Evolutionary conservation across 2,888 invertebrate genomes (phyloP).

Genomic region (Selenia dentaria): DNA sequence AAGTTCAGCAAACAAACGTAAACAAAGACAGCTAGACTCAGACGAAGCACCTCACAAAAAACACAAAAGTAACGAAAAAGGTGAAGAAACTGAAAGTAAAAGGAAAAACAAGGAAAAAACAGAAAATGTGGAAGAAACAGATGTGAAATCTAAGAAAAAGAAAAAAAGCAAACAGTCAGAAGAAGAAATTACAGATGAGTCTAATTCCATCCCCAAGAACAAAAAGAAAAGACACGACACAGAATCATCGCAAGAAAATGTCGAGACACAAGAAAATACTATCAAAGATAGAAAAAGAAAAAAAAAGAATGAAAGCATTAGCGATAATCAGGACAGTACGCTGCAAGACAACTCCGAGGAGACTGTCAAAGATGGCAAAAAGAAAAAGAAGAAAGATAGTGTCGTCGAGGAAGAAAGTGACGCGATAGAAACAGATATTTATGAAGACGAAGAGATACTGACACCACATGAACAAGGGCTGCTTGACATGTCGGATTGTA

Average conservation of each 20-base stretch:
- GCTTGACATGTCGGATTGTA: constrained; percentile 62
- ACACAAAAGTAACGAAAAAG: constrained; percentile 19
- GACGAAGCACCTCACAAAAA: constrained; percentile 26
- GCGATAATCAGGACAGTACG: too few species aligned
- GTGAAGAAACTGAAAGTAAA: constrained; percentile 22
- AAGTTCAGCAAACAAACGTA: constrained; percentile 41
- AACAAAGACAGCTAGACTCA: constrained; percentile 33
- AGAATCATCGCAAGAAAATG: constrained; percentile 3
- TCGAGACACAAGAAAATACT: neutral
- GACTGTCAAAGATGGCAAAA: too few species aligned
- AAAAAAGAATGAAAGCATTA: too few species aligned
- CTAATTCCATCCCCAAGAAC: constrained; percentile 21
- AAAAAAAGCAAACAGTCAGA: constrained; percentile 23
- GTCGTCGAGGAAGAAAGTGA: constrained; percentile 60
- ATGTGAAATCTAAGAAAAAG: constrained; percentile 21
- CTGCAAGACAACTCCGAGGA: too few species aligned
- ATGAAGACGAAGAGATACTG: constrained; percentile 55
- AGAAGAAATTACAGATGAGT: constrained; percentile 6
- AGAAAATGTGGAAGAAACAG: constrained; percentile 3
- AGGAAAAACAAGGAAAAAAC: constrained; percentile 13
- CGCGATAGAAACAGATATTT: constrained; percentile 61
- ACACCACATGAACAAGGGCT: constrained; percentile 57
- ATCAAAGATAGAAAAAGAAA: constrained; percentile 7
- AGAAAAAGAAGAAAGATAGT: constrained; percentile 26
- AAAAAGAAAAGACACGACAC: constrained; percentile 18